Base-by-base conservation (phyloP, 2,888 invertebrate species). In the Heliconius erato region DNA sequence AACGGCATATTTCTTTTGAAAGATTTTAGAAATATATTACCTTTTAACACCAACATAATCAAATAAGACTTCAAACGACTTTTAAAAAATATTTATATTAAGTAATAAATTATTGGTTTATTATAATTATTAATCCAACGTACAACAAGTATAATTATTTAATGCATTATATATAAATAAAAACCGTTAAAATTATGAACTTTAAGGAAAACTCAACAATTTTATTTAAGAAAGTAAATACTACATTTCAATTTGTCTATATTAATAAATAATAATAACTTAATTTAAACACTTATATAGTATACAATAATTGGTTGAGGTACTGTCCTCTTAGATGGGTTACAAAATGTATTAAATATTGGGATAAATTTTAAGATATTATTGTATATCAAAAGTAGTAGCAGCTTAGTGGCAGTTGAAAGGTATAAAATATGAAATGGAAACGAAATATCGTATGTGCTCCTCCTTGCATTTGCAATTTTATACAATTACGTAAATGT, bases 401-500 rank as follows among this genome's bases (percentile, higher is more conserved):
- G 49, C 16, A 49, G 49, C 44, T 72, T 14, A 26, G 44, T 49
- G 16, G 16, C 19, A 26, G 44, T 49, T 72, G 26, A 49, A 19
- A 72, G 16, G 72, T 72, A 72, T 26, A 16, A n/a, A 40, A 76
- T 76, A 76, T 63, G n/a, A 63, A 63, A 59, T 63, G 9, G 35
- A 23, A 26, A 7, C 63, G 35, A 76, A 63, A 63, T 76, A 63
- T 63, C 23, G 59, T 35, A 40, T 76, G 40, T 4, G 74, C 59
- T 35, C 35, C 32, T 76, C 59, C 76, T 63, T 40, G 35, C 63
- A 63, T 63, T 76, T 76, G 76, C 63, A 76, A 76, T 76, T 76
- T 63, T 59, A 35, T 63, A 63, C 63, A 63, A 76, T 76, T 76
- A 76, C 63, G 76, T 63, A 76, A 76, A 63, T 76, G 35, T 76